Conservation (phyloP, 2,888 invertebrate species). For the Orgyia antiqua region DNA sequence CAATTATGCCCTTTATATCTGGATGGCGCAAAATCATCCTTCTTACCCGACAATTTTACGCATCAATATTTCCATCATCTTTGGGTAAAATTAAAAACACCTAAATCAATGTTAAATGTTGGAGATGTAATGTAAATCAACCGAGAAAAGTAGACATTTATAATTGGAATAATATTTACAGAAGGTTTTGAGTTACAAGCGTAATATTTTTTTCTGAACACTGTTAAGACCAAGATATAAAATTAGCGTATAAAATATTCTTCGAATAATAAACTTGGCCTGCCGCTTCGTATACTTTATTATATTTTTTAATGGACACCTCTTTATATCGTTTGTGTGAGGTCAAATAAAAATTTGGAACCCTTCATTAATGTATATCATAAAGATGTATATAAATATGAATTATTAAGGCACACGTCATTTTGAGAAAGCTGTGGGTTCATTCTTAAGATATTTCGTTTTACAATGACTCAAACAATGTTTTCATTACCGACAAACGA, state of each 20-base stretch:
- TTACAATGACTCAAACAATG: conserved; percentile 60
- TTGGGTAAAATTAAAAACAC: conserved; percentile 55
- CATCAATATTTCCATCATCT: conserved; percentile 59
- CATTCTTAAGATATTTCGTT: conserved; percentile 49
- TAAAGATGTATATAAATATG: conserved; percentile 65
- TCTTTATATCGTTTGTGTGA: conserved; percentile 34
- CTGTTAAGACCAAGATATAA: conserved; percentile 5
- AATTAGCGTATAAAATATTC: conserved; percentile 22
- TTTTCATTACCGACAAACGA: conserved; percentile 38
- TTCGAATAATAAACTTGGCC: conserved; percentile 19
- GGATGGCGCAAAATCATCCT: conserved; percentile 74
- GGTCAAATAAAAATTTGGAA: conserved; percentile 35
- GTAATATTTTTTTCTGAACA: neutral
- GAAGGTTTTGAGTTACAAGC: conserved; percentile 4
- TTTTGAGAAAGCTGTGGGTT: conserved; percentile 43
- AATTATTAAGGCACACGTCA: conserved; percentile 64
- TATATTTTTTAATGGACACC: conserved; percentile 19
- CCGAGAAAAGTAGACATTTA: conserved; percentile 13
- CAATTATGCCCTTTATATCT: conserved; percentile 74
- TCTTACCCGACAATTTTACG: conserved; percentile 69
- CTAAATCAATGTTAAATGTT: conserved; percentile 35
- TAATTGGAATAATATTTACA: conserved; percentile 15
- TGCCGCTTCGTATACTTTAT: conserved; percentile 25
- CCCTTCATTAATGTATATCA: conserved; percentile 54
- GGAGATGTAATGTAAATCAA: conserved; percentile 29